phyloP scores from a whole-genome alignment of 2,797 vertebrate species.

The Carapus acus region DNA sequence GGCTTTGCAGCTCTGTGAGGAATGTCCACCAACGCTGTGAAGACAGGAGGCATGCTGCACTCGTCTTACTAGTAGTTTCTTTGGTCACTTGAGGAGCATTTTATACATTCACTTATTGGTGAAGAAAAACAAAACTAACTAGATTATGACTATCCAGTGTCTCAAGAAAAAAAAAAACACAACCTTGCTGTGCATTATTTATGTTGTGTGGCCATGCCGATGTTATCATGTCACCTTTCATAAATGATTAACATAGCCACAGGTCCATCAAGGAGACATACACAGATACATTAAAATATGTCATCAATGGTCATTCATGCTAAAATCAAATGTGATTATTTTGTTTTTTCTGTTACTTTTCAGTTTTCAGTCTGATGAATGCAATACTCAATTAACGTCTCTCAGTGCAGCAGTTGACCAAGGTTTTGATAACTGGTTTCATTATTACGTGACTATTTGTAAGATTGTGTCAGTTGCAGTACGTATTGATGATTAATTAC shows the following conservation, averaged over 20 bases:
- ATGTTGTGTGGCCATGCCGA: neutral
- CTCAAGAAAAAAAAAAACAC: neutral
- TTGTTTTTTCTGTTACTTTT: too few species aligned
- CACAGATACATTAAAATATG: neutral
- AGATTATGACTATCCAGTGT: neutral
- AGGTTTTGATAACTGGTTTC: too few species aligned
- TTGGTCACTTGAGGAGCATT: too few species aligned
- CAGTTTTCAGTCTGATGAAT: too few species aligned
- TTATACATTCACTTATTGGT: neutral
- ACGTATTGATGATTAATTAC: too few species aligned
- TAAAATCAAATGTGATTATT: too few species aligned
- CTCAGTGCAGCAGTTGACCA: too few species aligned
- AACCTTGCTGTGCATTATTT: slow-evolving; percentile 25
- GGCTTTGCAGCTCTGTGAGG: slow-evolving; percentile 56
- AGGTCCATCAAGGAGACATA: neutral
- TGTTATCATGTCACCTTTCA: slow-evolving; percentile 17
- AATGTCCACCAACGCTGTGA: slow-evolving; percentile 58
- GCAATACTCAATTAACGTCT: too few species aligned
- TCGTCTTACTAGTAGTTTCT: slow-evolving; percentile 3
- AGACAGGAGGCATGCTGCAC: slow-evolving; percentile 26
- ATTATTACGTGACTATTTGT: too few species aligned
- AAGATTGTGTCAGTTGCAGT: too few species aligned
- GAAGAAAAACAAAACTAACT: neutral
- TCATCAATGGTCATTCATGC: too few species aligned
- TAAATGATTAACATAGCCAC: slow-evolving; percentile 21